These are phyloP conservation scores for Geotrupes spiniger DNA, from an alignment of 2,888 invertebrate genomes.

Conservation along the genomic window DNA sequence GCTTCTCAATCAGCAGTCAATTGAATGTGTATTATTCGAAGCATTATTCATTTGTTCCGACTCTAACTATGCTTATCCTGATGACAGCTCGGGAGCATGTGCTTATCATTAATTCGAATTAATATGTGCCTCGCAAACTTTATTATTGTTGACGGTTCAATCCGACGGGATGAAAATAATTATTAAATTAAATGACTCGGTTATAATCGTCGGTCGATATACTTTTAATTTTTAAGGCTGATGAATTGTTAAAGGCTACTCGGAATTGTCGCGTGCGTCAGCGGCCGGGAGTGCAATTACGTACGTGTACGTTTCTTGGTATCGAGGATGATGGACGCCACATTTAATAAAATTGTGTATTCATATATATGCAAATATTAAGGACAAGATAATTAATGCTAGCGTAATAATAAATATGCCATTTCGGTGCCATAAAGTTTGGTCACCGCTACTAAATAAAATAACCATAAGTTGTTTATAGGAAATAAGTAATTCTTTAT, in stretches of 20 bases:
- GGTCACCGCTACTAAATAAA: too few relatives aligned
- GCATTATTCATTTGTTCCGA: constrained; percentile 12
- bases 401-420: too few relatives aligned
- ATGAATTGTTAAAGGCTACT: background rate
- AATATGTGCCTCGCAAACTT: constrained; percentile 15
- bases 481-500: too few relatives aligned
- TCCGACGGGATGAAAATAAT: constrained; percentile 16
- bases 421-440: too few relatives aligned
- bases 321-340: too few relatives aligned
- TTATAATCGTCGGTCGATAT: constrained; percentile 8
- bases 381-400: too few relatives aligned
- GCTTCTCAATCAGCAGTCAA: constrained; percentile 18
- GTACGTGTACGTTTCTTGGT: too few relatives aligned
- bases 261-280: background rate
- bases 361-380: too few relatives aligned
- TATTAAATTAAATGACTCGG: constrained; percentile 21
- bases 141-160: constrained; percentile 5
- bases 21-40: constrained; percentile 16
- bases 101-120: constrained; percentile 16
- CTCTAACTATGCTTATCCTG: constrained; percentile 8
- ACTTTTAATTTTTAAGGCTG: constrained; percentile 1
- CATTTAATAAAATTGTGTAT: too few relatives aligned
- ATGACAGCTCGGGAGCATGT: constrained; percentile 17
- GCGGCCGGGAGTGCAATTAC: too few relatives aligned
- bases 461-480: too few relatives aligned